A percentile compares a stretch with the other conserved stretches of the same genome.
Evolutionary conservation across 2,888 invertebrate species (phyloP).

Genomic region (Charanyca ferruginea): DNA sequence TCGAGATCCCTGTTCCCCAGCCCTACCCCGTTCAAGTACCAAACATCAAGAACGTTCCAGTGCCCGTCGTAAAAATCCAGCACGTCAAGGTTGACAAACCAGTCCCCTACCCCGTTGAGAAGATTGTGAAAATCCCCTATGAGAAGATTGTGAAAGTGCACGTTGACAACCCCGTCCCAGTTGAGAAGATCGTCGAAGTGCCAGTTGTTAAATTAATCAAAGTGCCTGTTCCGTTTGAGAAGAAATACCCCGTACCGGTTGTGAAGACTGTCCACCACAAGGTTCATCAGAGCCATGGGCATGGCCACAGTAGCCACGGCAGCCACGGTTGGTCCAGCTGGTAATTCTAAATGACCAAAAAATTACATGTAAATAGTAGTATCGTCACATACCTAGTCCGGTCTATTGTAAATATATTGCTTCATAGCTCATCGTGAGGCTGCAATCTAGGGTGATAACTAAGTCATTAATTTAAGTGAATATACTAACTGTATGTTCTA

Average conservation of each 20-base stretch:
- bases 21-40: slow-evolving; percentile 91
- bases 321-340: slow-evolving; percentile 71
- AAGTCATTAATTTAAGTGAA: slow-evolving; percentile 89
- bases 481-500: slow-evolving; percentile 75
- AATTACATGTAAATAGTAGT: slow-evolving; percentile 55
- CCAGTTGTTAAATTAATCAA: slow-evolving; percentile 90
- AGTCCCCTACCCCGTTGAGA: slow-evolving; percentile 91
- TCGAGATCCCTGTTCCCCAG: slow-evolving; percentile 90
- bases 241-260: slow-evolving; percentile 84
- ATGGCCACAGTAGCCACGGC: slow-evolving; percentile 61
- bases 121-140: slow-evolving; percentile 90
- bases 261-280: slow-evolving; percentile 88
- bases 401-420: slow-evolving; percentile 85
- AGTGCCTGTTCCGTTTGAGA: slow-evolving; percentile 84
- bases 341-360: slow-evolving; percentile 64
- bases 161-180: slow-evolving; percentile 90
- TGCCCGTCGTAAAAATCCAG: slow-evolving; percentile 90
- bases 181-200: slow-evolving; percentile 88
- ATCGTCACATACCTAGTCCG: slow-evolving; percentile 77
- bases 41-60: slow-evolving; percentile 88
- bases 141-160: slow-evolving; percentile 90
- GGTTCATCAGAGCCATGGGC: slow-evolving; percentile 71
- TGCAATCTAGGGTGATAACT: slow-evolving; percentile 90
- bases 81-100: slow-evolving; percentile 91
- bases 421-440: slow-evolving; percentile 89